Evolutionary conservation across 2,888 invertebrate species (phyloP).

Genomic region (Sphinx pinastri): DNA sequence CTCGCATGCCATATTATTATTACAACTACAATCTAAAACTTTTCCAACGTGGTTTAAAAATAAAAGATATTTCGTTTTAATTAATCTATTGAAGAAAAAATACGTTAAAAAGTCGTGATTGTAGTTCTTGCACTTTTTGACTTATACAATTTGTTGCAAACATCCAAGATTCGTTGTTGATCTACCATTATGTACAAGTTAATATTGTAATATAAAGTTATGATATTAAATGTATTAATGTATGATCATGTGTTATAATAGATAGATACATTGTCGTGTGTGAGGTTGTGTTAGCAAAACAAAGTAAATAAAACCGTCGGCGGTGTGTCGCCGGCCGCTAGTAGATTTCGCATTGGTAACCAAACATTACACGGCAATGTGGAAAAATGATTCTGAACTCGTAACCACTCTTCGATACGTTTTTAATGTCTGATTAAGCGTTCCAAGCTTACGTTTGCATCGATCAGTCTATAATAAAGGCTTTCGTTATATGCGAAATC

Average conservation of each 20-base stretch:
- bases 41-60: too few relatives aligned
- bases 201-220: constrained; percentile 34
- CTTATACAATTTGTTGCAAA: background rate
- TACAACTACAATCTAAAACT: too few relatives aligned
- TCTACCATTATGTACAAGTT: constrained; percentile 23
- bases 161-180: constrained; percentile 52
- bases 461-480: background rate
- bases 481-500: background rate
- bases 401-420: background rate
- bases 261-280: constrained; percentile 31
- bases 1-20: too few relatives aligned
- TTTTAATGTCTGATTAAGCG: background rate
- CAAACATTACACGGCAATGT: background rate
- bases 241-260: constrained; percentile 48
- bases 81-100: background rate
- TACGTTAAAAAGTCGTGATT: background rate
- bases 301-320: constrained; percentile 23
- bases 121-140: background rate
- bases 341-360: constrained; percentile 11
- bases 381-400: background rate
- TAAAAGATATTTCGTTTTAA: too few relatives aligned
- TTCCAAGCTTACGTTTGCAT: too few relatives aligned
- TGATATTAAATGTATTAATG: constrained; percentile 58
- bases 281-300: constrained; percentile 27
- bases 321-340: background rate